These are phyloP conservation scores for Philereme vetulata DNA, from an alignment of 2,888 invertebrate genomes.

Conservation along the genomic window DNA sequence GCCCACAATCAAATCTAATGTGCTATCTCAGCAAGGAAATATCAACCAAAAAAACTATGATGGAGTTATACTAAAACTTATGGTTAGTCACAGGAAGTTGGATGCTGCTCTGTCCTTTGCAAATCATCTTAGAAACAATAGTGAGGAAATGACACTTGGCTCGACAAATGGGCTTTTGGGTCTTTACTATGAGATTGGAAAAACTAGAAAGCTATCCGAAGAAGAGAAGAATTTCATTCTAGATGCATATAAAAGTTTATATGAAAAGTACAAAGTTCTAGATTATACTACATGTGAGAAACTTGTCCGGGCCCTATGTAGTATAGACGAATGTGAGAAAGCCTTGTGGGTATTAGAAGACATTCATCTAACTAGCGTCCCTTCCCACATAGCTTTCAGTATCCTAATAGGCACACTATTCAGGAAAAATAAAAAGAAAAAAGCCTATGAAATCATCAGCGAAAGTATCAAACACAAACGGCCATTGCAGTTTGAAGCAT, in stretches of 20 bases:
- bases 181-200: conserved; percentile 74
- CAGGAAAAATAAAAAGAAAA: conserved; percentile 76
- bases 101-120: conserved; percentile 84
- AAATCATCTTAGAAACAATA: conserved; percentile 75
- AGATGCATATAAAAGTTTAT: conserved; percentile 72
- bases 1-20: conserved; percentile 65
- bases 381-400: conserved; percentile 77
- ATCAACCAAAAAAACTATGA: conserved; percentile 83
- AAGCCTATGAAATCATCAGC: conserved; percentile 85
- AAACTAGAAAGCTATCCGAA: conserved; percentile 56
- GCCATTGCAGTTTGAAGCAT: conserved; percentile 74
- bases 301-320: conserved; percentile 85
- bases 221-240: conserved; percentile 82
- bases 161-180: conserved; percentile 83
- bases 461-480: conserved; percentile 76
- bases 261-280: conserved; percentile 81
- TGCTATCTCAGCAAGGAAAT: conserved; percentile 62
- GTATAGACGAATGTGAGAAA: conserved; percentile 86
- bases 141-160: conserved; percentile 81
- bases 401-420: conserved; percentile 84
- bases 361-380: conserved; percentile 75
- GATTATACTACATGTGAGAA: conserved; percentile 85
- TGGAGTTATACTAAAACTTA: conserved; percentile 82
- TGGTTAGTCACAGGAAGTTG: conserved; percentile 69
- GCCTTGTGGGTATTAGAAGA: conserved; percentile 84